These are phyloP conservation scores for Pocota personata DNA, from an alignment of 2,888 invertebrate genomes.

Conservation along the genomic window DNA sequence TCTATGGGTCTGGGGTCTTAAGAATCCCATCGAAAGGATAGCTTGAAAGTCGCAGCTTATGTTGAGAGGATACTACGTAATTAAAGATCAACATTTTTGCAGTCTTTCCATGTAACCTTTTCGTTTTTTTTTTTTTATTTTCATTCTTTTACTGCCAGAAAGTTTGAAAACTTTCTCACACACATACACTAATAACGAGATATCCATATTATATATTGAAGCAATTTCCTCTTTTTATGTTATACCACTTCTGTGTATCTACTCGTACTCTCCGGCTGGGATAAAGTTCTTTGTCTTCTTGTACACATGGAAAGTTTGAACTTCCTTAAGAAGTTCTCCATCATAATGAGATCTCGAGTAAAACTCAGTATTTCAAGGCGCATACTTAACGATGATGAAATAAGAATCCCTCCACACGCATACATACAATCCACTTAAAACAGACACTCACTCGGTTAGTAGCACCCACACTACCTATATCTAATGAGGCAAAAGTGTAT, in stretches of 20 bases:
- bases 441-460: background rate
- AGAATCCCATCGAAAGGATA: too few species aligned
- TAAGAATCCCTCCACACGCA: slow-evolving; percentile 26
- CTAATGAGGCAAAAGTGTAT: slow-evolving; percentile 44
- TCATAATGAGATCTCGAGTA: slow-evolving; percentile 58
- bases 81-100: too few species aligned
- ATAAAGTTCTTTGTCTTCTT: slow-evolving; percentile 34
- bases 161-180: slow-evolving; percentile 19
- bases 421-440: slow-evolving; percentile 3
- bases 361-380: slow-evolving; percentile 42
- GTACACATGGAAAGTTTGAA: slow-evolving; percentile 46
- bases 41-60: too few species aligned
- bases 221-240: slow-evolving; percentile 21
- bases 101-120: background rate
- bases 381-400: slow-evolving; percentile 36
- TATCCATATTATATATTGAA: background rate
- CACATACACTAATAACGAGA: background rate
- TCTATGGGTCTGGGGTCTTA: too few species aligned
- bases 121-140: background rate
- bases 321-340: slow-evolving; percentile 46
- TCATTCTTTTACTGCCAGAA: background rate
- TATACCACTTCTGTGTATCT: background rate
- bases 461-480: background rate
- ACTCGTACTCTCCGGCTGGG: background rate
- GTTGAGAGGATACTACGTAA: too few species aligned